phyloP scores from a whole-genome alignment of 2,113 vertebrate genomes.

The Chloebia gouldiae region DNA sequence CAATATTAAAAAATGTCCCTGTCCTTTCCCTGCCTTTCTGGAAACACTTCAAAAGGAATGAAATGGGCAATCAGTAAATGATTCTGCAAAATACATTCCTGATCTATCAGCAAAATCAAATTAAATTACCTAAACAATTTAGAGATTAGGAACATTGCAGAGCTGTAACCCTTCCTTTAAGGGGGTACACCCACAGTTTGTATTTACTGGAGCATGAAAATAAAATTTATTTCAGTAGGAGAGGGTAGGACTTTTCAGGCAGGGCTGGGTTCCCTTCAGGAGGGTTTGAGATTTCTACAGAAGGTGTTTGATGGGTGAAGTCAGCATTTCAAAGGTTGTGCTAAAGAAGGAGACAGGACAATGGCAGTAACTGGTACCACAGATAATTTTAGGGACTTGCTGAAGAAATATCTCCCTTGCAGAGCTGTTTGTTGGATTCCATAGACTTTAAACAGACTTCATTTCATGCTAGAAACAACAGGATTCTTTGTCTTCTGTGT shows the following conservation, averaged over 20 bases:
- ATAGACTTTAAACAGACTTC: neutral
- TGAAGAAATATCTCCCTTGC: neutral
- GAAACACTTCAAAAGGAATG: conserved; percentile 5
- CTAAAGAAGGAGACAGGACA: neutral
- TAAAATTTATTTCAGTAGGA: neutral
- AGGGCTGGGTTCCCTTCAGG: neutral
- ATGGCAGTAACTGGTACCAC: neutral
- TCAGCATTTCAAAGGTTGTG: neutral
- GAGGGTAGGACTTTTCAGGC: neutral
- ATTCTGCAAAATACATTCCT: conserved; percentile 24
- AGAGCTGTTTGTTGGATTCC: neutral
- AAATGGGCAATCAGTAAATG: conserved; percentile 16
- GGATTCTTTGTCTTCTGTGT: neutral
- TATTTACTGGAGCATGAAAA: neutral
- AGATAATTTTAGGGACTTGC: neutral
- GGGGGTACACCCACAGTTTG: neutral
- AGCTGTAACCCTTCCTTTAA: neutral
- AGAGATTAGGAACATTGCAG: neutral
- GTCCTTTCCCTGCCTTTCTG: neutral
- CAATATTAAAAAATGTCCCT: neutral
- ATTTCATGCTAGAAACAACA: neutral
- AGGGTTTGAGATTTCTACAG: neutral
- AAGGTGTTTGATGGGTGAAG: neutral
- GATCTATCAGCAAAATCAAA: conserved; percentile 9
- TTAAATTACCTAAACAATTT: conserved; percentile 20